Evolutionary conservation across 1,140 invertebrate genomes (phyloP).

Genomic region (Mya arenaria): DNA sequence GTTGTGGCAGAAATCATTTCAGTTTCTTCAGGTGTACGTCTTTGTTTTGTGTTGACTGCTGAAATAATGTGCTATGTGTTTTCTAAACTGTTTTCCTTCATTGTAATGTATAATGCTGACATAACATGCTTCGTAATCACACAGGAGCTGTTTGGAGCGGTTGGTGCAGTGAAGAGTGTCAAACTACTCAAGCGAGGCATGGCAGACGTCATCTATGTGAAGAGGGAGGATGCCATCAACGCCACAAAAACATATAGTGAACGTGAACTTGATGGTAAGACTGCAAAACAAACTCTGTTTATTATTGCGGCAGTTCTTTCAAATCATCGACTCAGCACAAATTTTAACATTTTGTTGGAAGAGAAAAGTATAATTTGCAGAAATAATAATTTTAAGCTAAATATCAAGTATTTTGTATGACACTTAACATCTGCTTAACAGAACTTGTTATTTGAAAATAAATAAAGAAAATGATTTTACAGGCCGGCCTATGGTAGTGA

Average conservation of each 20-base stretch:
- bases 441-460: not conserved
- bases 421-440: not conserved
- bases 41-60: too few relatives aligned
- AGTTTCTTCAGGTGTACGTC: too few relatives aligned
- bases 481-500: constrained; percentile 76
- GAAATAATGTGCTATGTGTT: too few relatives aligned
- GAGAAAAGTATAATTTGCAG: not conserved
- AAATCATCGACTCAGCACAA: not conserved
- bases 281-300: not conserved
- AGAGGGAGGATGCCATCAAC: constrained; percentile 90
- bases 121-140: not conserved
- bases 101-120: not conserved
- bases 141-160: constrained; percentile 95
- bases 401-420: not conserved
- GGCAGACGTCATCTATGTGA: constrained; percentile 94
- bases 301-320: not conserved
- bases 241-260: constrained; percentile 96
- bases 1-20: too few relatives aligned
- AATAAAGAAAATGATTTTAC: not conserved
- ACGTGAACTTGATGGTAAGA: constrained; percentile 89
- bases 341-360: not conserved
- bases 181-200: constrained; percentile 91
- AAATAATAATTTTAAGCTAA: not conserved
- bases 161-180: constrained; percentile 92
- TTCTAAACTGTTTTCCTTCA: too few relatives aligned